These are phyloP conservation scores for Pomacea canaliculata DNA, from an alignment of 2,888 invertebrate genomes.

Conservation along the genomic window DNA sequence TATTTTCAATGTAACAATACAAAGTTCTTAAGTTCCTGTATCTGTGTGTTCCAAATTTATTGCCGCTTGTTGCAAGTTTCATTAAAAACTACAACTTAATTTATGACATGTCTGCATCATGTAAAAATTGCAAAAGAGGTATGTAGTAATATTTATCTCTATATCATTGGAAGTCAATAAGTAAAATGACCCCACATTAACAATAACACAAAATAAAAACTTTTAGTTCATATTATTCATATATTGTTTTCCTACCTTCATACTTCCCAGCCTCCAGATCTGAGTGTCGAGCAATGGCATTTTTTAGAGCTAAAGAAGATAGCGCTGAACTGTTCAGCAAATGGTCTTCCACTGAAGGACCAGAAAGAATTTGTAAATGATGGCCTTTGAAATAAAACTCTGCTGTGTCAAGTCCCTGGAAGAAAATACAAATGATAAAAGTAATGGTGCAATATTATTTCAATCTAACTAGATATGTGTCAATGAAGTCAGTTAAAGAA, in stretches of 20 bases:
- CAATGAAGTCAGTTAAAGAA: too few species aligned
- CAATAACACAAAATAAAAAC: too few species aligned
- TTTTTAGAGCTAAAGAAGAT: background rate
- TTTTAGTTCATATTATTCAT: background rate
- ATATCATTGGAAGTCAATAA: background rate
- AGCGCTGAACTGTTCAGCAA: background rate
- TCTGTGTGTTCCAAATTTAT: too few species aligned
- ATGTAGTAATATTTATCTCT: background rate
- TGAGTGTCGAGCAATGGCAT: conserved; percentile 12
- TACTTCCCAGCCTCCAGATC: conserved; percentile 32
- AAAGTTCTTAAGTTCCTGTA: too few species aligned
- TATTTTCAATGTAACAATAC: too few species aligned
- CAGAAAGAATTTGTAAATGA: background rate
- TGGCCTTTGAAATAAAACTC: conserved; percentile 1
- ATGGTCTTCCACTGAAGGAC: conserved; percentile 2
- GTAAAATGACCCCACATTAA: background rate
- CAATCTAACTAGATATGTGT: too few species aligned
- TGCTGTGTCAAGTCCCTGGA: background rate
- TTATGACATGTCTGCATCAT: too few species aligned
- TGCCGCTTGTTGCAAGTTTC: too few species aligned
- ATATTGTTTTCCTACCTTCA: conserved; percentile 25
- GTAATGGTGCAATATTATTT: background rate
- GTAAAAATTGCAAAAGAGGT: background rate
- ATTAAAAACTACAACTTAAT: too few species aligned
- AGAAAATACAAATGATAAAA: background rate